A percentile compares a stretch with the other conserved stretches of the same genome.
These are phyloP conservation scores for Phataginus tricuspis DNA, from an alignment of 2,797 vertebrate genomes.

Conservation along the genomic window DNA sequence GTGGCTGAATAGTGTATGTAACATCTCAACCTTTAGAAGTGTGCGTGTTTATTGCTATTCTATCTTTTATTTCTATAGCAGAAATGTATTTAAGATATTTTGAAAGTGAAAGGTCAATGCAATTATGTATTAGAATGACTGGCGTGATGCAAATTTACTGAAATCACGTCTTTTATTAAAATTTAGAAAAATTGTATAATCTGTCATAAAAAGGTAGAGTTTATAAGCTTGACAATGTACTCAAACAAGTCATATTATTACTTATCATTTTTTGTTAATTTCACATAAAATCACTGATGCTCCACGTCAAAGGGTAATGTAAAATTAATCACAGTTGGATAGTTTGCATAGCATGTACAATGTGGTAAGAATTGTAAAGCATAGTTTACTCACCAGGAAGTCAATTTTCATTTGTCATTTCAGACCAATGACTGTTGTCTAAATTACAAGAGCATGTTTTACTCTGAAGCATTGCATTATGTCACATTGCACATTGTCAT, in stretches of 20 bases:
- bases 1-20: neutral
- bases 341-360: neutral
- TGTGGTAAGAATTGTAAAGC: neutral
- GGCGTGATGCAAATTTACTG: neutral
- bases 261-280: neutral
- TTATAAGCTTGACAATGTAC: neutral
- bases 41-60: neutral
- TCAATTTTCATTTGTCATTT: neutral
- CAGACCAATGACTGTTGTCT: neutral
- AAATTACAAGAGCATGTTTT: neutral
- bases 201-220: neutral
- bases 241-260: neutral
- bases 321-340: neutral
- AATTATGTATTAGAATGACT: neutral
- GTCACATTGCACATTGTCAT: neutral
- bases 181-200: neutral
- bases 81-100: conserved; percentile 11
- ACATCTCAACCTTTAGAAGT: neutral
- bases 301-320: neutral
- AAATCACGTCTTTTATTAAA: neutral
- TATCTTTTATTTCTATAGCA: neutral
- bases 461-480: neutral
- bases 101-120: neutral
- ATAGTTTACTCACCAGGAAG: neutral
- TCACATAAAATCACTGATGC: neutral